Evolutionary conservation across 2,797 vertebrate species (phyloP).

Genomic region (Tokudaia tokunoshimensis): DNA sequence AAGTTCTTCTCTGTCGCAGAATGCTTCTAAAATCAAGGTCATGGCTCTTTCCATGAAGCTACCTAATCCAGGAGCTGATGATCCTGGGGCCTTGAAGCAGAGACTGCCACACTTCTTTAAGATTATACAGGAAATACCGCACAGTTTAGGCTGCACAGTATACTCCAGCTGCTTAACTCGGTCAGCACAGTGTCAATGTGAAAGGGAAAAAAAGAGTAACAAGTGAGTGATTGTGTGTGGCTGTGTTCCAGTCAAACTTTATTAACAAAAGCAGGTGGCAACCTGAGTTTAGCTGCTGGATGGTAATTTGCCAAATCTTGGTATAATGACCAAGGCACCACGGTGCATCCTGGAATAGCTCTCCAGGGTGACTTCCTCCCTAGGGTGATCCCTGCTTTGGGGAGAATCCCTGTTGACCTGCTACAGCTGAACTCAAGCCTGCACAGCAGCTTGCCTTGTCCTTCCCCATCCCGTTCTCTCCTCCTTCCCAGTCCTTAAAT

Average conservation of each 20-base stretch:
- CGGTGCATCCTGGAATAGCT: neutral
- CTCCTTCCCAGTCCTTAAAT: neutral
- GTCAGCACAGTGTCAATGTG: neutral
- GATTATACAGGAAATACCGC: neutral
- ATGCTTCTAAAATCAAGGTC: neutral
- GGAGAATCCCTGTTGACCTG: neutral
- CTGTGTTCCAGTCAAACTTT: neutral
- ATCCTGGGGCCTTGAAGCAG: neutral
- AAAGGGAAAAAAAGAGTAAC: neutral
- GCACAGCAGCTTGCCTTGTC: neutral
- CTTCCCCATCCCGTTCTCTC: neutral
- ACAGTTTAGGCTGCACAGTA: neutral
- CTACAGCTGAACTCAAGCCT: neutral
- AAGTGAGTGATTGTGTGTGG: neutral
- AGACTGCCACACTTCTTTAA: neutral
- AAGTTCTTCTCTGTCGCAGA: neutral
- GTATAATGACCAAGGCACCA: neutral
- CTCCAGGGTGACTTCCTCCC: neutral
- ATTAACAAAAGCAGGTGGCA: neutral
- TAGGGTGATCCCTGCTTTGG: neutral
- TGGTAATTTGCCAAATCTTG: neutral
- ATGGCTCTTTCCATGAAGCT: neutral
- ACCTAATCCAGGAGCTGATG: neutral
- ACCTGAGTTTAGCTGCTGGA: neutral
- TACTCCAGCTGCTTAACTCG: neutral